These are phyloP conservation scores for Colistium nudipinnis DNA, from an alignment of 2,113 vertebrate genomes.

Conservation along the genomic window DNA sequence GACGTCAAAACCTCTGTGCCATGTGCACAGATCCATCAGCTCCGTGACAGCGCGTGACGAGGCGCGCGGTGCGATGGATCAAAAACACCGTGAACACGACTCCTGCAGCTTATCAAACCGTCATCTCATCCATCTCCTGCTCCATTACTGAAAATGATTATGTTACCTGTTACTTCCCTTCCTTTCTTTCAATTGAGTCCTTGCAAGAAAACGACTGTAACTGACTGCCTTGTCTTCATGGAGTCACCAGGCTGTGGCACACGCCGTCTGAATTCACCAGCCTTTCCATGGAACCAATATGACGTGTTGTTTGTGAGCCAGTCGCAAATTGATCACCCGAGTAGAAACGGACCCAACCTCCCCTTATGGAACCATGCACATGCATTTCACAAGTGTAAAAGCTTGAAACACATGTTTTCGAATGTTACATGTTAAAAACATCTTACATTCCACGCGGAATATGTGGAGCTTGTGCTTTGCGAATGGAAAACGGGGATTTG, in stretches of 20 bases:
- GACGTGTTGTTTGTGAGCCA: slow-evolving; percentile 13
- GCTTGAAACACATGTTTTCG: too few species aligned
- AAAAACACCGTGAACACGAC: slow-evolving; percentile 16
- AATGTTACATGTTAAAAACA: too few species aligned
- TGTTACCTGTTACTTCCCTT: background rate
- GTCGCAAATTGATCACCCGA: background rate
- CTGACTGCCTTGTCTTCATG: slow-evolving; percentile 4
- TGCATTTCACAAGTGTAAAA: too few species aligned
- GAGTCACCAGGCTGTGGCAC: too few species aligned
- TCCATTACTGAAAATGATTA: slow-evolving; percentile 10
- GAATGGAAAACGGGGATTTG: too few species aligned
- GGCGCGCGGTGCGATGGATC: slow-evolving; percentile 34
- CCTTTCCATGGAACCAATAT: too few species aligned
- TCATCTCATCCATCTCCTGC: slow-evolving; percentile 37
- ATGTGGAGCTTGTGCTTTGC: too few species aligned
- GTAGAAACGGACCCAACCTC: background rate
- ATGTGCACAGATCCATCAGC: slow-evolving; percentile 27
- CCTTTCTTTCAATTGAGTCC: background rate
- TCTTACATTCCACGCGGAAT: too few species aligned
- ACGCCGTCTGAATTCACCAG: background rate
- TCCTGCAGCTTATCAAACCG: slow-evolving; percentile 30
- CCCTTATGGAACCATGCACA: too few species aligned
- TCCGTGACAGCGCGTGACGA: slow-evolving; percentile 37
- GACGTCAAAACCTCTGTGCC: slow-evolving; percentile 29
- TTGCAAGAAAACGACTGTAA: background rate